These are phyloP conservation scores for Hoplias malabaricus DNA, from an alignment of 2,113 vertebrate species.

Conservation along the genomic window DNA sequence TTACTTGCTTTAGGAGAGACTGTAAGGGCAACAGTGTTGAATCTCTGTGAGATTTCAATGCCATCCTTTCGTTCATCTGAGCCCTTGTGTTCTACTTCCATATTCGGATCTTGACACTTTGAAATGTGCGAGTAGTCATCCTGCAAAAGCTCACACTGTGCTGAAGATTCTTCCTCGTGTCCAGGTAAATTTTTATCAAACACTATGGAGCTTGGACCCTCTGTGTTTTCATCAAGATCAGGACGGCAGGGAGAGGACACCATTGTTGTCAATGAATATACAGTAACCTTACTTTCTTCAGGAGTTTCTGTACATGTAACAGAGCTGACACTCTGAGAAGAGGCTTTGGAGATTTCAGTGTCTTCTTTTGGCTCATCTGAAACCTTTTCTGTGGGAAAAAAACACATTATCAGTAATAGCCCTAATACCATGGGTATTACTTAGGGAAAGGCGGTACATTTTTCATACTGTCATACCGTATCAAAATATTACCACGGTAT, in stretches of 20 bases:
- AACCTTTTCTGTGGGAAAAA: conserved; percentile 17
- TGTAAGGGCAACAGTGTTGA: conserved; percentile 14
- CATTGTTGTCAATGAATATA: conserved; percentile 33
- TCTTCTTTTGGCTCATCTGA: conserved; percentile 31
- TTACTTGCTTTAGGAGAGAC: conserved; percentile 29
- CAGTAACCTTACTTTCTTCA: conserved; percentile 27
- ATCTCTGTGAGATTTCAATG: conserved; percentile 17
- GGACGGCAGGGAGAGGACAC: background rate
- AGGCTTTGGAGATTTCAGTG: conserved; percentile 21
- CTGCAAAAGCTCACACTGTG: background rate
- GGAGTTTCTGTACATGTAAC: conserved; percentile 13
- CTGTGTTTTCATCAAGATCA: background rate
- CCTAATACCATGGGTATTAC: too few relatives aligned
- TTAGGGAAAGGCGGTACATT: too few relatives aligned
- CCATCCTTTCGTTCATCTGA: conserved; percentile 2
- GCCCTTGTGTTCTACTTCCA: conserved; percentile 34
- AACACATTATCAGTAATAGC: background rate
- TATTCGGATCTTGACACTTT: conserved; percentile 46
- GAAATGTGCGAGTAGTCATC: background rate
- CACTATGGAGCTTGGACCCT: background rate
- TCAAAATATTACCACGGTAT: too few relatives aligned
- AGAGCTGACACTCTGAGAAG: conserved; percentile 27
- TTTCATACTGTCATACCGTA: too few relatives aligned
- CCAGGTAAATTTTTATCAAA: background rate
- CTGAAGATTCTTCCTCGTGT: background rate